Conservation (phyloP, 2,888 invertebrate species). For the Tanypteryx hageni region DNA sequence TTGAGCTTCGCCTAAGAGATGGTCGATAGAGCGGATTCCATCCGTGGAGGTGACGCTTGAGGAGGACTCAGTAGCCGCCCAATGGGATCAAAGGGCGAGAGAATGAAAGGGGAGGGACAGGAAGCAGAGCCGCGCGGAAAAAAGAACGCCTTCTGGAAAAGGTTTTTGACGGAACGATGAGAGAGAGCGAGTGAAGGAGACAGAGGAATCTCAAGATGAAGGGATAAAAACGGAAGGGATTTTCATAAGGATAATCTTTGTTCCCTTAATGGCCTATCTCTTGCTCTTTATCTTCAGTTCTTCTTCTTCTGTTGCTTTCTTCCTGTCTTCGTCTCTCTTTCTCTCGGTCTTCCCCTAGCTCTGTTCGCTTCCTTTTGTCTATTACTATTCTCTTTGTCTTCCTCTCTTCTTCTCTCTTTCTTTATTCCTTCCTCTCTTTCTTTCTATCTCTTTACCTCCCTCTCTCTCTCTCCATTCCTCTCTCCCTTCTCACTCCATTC, state of each 20-base stretch:
- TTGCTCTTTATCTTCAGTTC: neutral
- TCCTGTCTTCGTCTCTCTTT: neutral
- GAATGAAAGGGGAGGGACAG: slow-evolving; percentile 28
- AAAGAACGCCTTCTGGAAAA: slow-evolving; percentile 1
- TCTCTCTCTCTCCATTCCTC: neutral
- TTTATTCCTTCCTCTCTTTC: neutral
- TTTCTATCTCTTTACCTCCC: neutral
- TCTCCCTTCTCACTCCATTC: neutral
- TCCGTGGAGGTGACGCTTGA: neutral
- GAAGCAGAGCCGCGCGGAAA: slow-evolving; percentile 41
- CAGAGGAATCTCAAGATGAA: neutral
- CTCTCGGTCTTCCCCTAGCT: neutral
- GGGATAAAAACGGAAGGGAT: slow-evolving; percentile 30
- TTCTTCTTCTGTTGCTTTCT: neutral
- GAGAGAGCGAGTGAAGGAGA: neutral
- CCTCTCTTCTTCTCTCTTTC: neutral
- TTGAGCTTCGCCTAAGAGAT: neutral
- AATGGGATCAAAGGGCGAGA: slow-evolving; percentile 38
- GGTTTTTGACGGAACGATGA: slow-evolving; percentile 17
- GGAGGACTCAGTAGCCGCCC: neutral
- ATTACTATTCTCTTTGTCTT: neutral
- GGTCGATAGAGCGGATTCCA: neutral
- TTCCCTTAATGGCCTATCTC: slow-evolving; percentile 29
- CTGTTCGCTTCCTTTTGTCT: too few relatives aligned
- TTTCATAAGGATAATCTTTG: slow-evolving; percentile 51